These are phyloP conservation scores for Notechis scutatus DNA, from an alignment of 2,113 vertebrate species.

Conservation along the genomic window DNA sequence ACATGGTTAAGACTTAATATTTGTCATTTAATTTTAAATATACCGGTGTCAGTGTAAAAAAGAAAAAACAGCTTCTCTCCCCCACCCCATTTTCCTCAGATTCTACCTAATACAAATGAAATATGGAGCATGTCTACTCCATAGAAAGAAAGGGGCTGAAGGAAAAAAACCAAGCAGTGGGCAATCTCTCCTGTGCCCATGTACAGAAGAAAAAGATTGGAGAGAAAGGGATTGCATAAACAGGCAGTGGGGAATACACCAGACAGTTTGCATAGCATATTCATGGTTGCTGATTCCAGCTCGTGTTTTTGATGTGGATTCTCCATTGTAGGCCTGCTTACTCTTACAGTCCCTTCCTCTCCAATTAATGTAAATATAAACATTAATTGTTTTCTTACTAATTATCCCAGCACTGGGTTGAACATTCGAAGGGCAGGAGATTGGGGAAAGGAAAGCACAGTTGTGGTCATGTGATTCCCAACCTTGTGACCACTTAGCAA, in stretches of 20 bases:
- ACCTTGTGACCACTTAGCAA: neutral
- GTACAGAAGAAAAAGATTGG: neutral
- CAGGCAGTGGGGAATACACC: neutral
- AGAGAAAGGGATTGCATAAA: neutral
- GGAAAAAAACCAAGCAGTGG: neutral
- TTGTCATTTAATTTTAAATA: neutral
- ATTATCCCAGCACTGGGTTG: neutral
- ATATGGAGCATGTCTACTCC: neutral
- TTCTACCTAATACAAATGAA: conserved; percentile 22
- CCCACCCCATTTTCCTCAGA: neutral
- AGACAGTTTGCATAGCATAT: neutral
- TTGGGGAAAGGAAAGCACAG: neutral
- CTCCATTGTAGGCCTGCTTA: neutral
- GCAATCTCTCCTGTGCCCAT: neutral
- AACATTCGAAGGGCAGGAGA: neutral
- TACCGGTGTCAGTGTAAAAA: neutral
- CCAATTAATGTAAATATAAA: neutral
- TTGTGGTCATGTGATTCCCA: neutral
- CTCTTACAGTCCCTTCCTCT: neutral
- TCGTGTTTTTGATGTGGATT: neutral
- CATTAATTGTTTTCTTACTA: neutral
- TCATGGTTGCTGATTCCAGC: neutral
- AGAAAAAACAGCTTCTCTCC: neutral
- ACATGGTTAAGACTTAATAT: neutral
- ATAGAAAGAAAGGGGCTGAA: neutral